These are phyloP conservation scores for Fulmarus glacialis DNA, from an alignment of 2,113 vertebrate genomes.

Conservation along the genomic window DNA sequence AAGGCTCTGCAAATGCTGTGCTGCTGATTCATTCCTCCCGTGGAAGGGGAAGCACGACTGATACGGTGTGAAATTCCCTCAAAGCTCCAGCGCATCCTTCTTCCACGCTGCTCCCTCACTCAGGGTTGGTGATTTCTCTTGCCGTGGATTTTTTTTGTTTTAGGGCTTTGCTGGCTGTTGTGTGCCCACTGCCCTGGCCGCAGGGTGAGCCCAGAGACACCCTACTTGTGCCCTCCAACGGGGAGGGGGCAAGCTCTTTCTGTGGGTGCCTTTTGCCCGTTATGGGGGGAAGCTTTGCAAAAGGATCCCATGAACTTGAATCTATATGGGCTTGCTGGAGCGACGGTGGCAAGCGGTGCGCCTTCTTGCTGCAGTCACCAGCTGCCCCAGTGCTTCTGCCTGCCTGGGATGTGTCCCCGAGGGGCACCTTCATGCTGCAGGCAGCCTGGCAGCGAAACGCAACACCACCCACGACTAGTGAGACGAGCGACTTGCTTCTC, in stretches of 20 bases:
- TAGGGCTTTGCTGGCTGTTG: not conserved
- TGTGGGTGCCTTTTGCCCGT: accelerated
- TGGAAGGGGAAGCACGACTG: not conserved
- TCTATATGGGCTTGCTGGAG: not conserved
- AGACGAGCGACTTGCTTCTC: not conserved
- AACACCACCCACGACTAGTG: not conserved
- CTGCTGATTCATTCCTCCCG: not conserved
- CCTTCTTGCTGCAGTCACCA: not conserved
- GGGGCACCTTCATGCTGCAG: not conserved
- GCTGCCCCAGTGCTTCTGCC: not conserved
- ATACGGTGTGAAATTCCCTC: not conserved
- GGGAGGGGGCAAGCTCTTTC: not conserved
- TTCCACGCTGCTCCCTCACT: accelerated
- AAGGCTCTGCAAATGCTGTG: not conserved
- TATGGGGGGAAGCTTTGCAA: not conserved
- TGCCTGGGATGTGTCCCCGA: accelerated
- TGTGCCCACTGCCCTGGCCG: not conserved
- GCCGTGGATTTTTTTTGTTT: not conserved
- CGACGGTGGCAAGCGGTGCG: accelerated
- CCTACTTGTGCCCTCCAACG: not conserved
- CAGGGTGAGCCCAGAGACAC: accelerated
- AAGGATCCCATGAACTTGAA: not conserved
- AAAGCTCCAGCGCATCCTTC: not conserved
- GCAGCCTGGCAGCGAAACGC: not conserved
- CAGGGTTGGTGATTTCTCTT: not conserved